Conservation (phyloP, 2,888 invertebrate species). For the Athrips mouffetella region DNA sequence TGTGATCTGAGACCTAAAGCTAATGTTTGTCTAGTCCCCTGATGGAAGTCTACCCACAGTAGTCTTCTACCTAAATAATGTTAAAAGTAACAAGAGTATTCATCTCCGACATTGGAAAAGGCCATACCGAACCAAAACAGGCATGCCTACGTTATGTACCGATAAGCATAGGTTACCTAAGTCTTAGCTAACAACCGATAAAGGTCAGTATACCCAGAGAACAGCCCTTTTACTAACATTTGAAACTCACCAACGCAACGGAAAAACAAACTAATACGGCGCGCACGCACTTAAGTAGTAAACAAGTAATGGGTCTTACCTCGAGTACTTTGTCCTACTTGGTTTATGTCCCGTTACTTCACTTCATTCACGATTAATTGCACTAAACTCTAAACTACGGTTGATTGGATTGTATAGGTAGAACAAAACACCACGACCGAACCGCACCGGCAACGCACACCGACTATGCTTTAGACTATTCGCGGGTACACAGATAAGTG, state of each 20-base stretch:
- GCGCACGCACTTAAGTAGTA: not conserved
- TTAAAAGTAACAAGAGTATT: not conserved
- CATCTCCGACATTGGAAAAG: not conserved
- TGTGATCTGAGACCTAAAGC: too few relatives aligned
- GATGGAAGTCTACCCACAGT: not conserved
- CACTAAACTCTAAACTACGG: conserved; percentile 32
- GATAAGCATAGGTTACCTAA: conserved; percentile 10
- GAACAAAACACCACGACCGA: conserved; percentile 40
- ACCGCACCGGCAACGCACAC: conserved; percentile 46
- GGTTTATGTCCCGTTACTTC: conserved; percentile 23
- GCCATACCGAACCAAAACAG: not conserved
- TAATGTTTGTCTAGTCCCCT: not conserved
- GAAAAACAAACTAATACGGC: not conserved
- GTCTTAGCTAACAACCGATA: not conserved
- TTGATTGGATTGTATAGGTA: conserved; percentile 18
- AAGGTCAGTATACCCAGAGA: not conserved
- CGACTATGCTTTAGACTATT: conserved; percentile 52
- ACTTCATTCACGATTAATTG: conserved; percentile 34
- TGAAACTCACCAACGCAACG: not conserved
- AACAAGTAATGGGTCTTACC: not conserved
- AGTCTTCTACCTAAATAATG: not conserved
- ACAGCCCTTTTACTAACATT: not conserved
- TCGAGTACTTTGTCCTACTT: not conserved
- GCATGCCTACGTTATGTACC: not conserved
- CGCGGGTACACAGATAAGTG: conserved; percentile 57